Base-by-base conservation (phyloP, 2,113 vertebrate species). In the Chionomys nivalis region DNA sequence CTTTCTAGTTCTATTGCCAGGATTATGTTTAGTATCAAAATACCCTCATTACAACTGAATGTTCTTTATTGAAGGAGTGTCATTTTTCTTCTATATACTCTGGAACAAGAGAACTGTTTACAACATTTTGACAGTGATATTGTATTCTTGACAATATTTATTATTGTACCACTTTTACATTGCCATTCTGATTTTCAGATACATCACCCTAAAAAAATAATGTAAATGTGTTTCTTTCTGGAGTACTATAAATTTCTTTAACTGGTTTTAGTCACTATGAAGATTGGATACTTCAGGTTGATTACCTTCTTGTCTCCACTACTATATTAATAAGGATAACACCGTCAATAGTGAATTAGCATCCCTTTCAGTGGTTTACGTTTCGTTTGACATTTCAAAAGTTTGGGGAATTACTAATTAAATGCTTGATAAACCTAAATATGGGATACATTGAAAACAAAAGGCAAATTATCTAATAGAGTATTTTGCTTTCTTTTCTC, bases 361-460 rank as follows among this genome's bases (percentile, higher is more conserved):
- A n/a, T 31, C 66, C 24, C 14, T 95, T 94, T 96, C 55, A 21
- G 23, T 42, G 4, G 4, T 85, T 89, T 89, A 23, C 52, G 63
- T 89, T 93, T 92, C 58, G 90, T 88, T 58, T 39, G 12, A 82
- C 24, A 81, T 85, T 89, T 94, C 82, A 93, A 92, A 68, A 83
- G 33, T 28, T 24, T 82, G 8, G 19, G 19, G 88, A 90, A 75
- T 90, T 9, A 24, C 73, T 89, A 90, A 93, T 8, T 14, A 78
- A 86, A 26, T 70, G 85, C 81, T 73, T 93, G 28, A 19, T 33
- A 72, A 75, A 90, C 63, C 11, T 76, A 44, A 78, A 88, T 66
- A 70, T 73, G 68, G 28, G 96, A 76, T 3, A 39, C 7, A 86
- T 86, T 75, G 31, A 81, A 31, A 65, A 65, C 31, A 44, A 39